phyloP scores from a whole-genome alignment of 2,113 vertebrate genomes.

The Scartelaos histophorus region DNA sequence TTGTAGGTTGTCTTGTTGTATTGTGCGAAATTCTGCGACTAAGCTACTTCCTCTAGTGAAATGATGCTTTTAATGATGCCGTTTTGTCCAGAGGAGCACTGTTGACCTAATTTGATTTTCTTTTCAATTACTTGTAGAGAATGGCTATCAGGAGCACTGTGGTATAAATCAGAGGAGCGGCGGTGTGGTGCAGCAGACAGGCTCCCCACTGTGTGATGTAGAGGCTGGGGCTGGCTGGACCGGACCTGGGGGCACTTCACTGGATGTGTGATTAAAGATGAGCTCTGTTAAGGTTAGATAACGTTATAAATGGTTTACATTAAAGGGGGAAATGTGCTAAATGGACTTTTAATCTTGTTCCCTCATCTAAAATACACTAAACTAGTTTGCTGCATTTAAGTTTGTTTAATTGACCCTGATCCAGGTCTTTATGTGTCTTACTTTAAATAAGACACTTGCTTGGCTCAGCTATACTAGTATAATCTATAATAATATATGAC shows the following conservation, averaged over 20 bases:
- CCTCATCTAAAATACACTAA: not conserved
- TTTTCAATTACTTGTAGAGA: conserved; percentile 77
- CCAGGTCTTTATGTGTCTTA: too few relatives aligned
- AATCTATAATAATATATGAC: too few relatives aligned
- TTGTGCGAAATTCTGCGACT: too few relatives aligned
- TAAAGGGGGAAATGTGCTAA: not conserved
- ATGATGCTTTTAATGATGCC: conserved; percentile 56
- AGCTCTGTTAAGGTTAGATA: not conserved
- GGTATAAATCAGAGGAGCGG: conserved; percentile 52
- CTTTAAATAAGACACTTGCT: too few relatives aligned
- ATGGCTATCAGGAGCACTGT: conserved; percentile 64
- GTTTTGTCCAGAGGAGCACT: conserved; percentile 57
- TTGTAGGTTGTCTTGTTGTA: too few relatives aligned
- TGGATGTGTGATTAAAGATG: conserved; percentile 57
- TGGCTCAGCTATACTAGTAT: too few relatives aligned
- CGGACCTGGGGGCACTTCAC: conserved; percentile 44
- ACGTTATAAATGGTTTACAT: not conserved
- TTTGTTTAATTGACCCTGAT: too few relatives aligned
- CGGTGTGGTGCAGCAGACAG: conserved; percentile 45
- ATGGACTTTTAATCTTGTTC: not conserved
- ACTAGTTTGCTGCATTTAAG: too few relatives aligned
- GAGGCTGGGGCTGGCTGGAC: conserved; percentile 57
- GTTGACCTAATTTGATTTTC: conserved; percentile 79
- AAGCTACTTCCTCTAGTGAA: not conserved
- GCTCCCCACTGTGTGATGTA: conserved; percentile 57